Evolutionary conservation across 2,113 vertebrate species (phyloP), one percentile per base, ranked within the genome.

Genomic region (Corythoichthys intestinalis): DNA sequence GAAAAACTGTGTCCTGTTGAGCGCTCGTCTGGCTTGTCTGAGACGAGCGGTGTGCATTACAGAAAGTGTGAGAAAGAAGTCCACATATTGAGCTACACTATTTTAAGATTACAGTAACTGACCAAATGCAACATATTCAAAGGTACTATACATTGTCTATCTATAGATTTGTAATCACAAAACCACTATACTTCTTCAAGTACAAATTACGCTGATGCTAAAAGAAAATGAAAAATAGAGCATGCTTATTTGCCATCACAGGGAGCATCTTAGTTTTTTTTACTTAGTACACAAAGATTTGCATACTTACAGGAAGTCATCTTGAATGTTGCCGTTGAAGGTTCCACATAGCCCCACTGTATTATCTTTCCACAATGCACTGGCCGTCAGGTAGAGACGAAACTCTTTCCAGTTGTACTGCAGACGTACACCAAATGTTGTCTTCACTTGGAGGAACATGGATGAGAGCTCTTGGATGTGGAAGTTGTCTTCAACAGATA

Each of bases 311-410:
- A 98, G 86, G 85, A 98, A 99, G 67, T 99, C 96, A 6, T 99
- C 97, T 74, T 98, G 95, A 20, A 87, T 94, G 85, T 99, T 99
- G 77, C 94, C 96, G 44, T 99, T 99, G 90, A 98, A 99, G 75
- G 97, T 99, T 75, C 97, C 97, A 34, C 97, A 99, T 59, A 99
- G 93, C 15, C 97, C 97, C 71, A 93, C 87, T 0, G 95, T 98
- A 80, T 97, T 87, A 0, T 95, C 95, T 80, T 92, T 94, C 97
- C 97, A 99, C 17, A 76, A 86, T 65, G 85, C 92, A 47, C 94
- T 93, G 44, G 91, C 90, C 78, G 93, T 93, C 61, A 99, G 81
- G 80, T 99, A 99, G 3, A 99, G 94, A 17, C 95, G 92, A 53
- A 96, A 92, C n/a, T 96, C 95, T 59, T 81, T 87, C 76, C 92